These are phyloP conservation scores for Okamejei kenojei DNA, from an alignment of 2,797 vertebrate genomes.

Conservation along the genomic window DNA sequence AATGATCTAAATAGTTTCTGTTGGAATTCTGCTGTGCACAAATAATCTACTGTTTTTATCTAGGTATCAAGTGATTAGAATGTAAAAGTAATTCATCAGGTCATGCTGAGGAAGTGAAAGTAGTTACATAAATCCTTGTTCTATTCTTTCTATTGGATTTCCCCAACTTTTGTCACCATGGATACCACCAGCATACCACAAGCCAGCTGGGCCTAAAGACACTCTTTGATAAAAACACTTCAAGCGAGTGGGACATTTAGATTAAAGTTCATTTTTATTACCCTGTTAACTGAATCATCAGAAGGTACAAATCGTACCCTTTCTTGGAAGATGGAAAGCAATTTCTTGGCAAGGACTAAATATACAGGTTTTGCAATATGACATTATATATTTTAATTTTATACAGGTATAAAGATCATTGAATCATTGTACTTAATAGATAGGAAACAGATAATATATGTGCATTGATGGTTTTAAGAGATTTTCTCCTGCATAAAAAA, in stretches of 20 bases:
- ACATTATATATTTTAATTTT: neutral
- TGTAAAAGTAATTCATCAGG: neutral
- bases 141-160: neutral
- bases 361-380: neutral
- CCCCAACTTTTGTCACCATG: neutral
- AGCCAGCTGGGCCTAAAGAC: neutral
- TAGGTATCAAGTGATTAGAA: neutral
- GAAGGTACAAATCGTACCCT: neutral
- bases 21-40: neutral
- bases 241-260: neutral
- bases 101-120: neutral
- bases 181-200: neutral
- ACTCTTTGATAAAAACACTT: neutral
- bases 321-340: neutral
- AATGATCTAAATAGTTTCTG: neutral
- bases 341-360: neutral
- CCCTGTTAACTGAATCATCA: neutral
- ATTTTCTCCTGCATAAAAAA: neutral
- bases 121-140: neutral
- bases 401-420: neutral
- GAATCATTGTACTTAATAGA: too few relatives aligned
- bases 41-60: neutral
- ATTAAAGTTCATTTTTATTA: slow-evolving; percentile 7
- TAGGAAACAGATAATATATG: neutral
- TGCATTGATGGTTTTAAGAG: neutral